These are phyloP conservation scores for Carassius gibelio DNA, from an alignment of 2,113 vertebrate species.

Conservation along the genomic window DNA sequence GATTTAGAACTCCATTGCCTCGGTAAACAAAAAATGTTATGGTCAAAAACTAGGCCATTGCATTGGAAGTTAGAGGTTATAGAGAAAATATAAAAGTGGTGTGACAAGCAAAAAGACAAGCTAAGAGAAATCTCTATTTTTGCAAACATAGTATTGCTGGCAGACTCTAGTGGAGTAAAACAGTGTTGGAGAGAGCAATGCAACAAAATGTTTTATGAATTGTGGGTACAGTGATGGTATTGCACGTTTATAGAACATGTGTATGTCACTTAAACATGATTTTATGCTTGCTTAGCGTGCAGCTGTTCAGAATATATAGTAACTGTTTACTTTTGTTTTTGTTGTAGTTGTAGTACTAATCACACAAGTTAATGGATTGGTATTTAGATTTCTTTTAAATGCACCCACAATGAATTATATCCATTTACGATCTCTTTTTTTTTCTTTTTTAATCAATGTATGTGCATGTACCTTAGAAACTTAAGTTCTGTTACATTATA, in stretches of 20 bases:
- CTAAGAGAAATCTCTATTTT: slow-evolving; percentile 47
- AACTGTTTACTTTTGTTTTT: slow-evolving; percentile 70
- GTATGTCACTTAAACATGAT: slow-evolving; percentile 81
- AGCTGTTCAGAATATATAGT: slow-evolving; percentile 71
- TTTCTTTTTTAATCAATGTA: slow-evolving; percentile 75
- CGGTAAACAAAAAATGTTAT: not conserved
- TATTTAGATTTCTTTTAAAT: slow-evolving; percentile 89
- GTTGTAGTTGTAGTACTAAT: slow-evolving; percentile 86
- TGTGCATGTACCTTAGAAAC: slow-evolving; percentile 94
- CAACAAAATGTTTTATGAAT: slow-evolving; percentile 68
- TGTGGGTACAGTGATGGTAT: slow-evolving; percentile 77
- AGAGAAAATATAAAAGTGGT: not conserved
- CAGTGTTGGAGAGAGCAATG: slow-evolving; percentile 85
- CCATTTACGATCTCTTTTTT: slow-evolving; percentile 75
- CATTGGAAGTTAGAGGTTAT: not conserved
- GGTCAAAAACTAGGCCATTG: slow-evolving; percentile 4
- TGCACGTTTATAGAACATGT: slow-evolving; percentile 76
- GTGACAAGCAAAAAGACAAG: not conserved
- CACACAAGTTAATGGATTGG: slow-evolving; percentile 86
- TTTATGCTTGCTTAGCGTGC: slow-evolving; percentile 83
- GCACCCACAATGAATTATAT: slow-evolving; percentile 89
- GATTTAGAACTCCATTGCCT: not conserved
- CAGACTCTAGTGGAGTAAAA: slow-evolving; percentile 59
- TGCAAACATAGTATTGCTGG: slow-evolving; percentile 57
- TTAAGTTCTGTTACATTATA: slow-evolving; percentile 94